Conservation (phyloP, 2,888 invertebrate genomes). For the Resseliella maxima region DNA sequence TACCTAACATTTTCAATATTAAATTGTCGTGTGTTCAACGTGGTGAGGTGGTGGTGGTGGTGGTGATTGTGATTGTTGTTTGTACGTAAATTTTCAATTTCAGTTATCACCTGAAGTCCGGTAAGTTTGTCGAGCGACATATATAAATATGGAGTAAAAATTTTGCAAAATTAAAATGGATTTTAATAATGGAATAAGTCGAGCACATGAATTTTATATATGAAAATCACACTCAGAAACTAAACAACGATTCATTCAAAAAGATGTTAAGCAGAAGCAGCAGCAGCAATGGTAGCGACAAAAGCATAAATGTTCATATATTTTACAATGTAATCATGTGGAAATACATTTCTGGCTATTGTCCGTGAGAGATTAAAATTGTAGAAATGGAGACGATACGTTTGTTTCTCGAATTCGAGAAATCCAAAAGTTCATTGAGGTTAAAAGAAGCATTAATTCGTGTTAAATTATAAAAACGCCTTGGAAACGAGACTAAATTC, state of each 20-base stretch:
- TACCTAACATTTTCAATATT: slow-evolving; percentile 45
- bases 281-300: too few species aligned
- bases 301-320: neutral
- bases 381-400: neutral
- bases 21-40: neutral
- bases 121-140: neutral
- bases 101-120: neutral
- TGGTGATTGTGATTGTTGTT: neutral
- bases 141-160: neutral
- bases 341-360: neutral
- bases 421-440: slow-evolving; percentile 15
- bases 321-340: slow-evolving; percentile 33
- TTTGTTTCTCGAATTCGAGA: neutral
- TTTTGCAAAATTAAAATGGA: neutral
- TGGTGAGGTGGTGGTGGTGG: too few species aligned
- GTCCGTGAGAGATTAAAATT: neutral
- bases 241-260: neutral
- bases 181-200: neutral
- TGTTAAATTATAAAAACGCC: slow-evolving; percentile 20
- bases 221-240: neutral
- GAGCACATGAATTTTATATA: slow-evolving; percentile 7
- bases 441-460: neutral
- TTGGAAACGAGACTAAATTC: neutral
- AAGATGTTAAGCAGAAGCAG: too few species aligned
- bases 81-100: neutral